Conservation (phyloP, 2,888 invertebrate species). For the Romanomermis culicivorax region DNA sequence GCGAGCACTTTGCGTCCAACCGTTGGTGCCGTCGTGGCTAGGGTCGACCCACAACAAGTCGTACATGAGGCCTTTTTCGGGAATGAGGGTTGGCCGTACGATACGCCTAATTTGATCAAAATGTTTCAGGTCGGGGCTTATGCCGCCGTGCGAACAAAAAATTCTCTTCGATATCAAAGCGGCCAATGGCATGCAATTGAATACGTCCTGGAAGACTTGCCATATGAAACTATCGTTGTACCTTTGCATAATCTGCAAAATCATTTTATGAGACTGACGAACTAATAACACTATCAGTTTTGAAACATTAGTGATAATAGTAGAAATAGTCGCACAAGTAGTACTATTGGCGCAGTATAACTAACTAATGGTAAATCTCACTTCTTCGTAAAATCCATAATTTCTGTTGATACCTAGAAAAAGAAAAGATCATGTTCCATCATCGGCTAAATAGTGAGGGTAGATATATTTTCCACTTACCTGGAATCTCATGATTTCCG, state of each 20-base stretch:
- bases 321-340: no score
- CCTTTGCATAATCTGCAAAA: background rate
- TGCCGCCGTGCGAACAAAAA: conserved; percentile 21
- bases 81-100: conserved; percentile 15
- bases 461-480: no score
- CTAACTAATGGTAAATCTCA: background rate
- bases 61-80: conserved; percentile 16
- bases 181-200: conserved; percentile 22
- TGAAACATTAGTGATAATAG: no score
- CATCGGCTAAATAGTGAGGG: no score
- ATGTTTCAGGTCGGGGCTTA: conserved; percentile 15
- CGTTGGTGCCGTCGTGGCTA: conserved; percentile 3
- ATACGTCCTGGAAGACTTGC: conserved; percentile 22
- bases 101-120: conserved; percentile 19
- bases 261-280: no score
- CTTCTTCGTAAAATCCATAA: background rate
- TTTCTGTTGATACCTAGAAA: background rate
- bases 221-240: conserved; percentile 11
- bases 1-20: conserved; percentile 12
- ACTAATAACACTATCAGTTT: no score
- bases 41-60: conserved; percentile 17
- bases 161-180: conserved; percentile 20
- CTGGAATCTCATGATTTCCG: background rate
- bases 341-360: no score
- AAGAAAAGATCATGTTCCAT: no score